A percentile compares a stretch with the other conserved stretches of the same genome.
These are phyloP conservation scores for Clarias pachynema DNA, from an alignment of 2,797 vertebrate species.

Conservation along the genomic window DNA sequence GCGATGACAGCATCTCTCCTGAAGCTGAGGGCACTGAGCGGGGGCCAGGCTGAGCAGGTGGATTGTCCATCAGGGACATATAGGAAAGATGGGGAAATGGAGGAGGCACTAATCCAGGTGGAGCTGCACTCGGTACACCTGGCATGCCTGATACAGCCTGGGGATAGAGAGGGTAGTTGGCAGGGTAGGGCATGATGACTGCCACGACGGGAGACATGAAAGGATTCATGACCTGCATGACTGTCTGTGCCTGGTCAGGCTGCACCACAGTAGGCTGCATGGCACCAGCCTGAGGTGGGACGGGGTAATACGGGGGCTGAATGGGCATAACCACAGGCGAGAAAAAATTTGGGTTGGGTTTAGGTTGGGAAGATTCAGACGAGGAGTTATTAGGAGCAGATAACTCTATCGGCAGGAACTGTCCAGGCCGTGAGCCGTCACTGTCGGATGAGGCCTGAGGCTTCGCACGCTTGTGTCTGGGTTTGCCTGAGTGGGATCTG, in stretches of 20 bases:
- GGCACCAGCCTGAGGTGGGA: conserved; percentile 50
- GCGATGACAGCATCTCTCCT: conserved; percentile 57
- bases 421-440: conserved; percentile 64
- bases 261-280: conserved; percentile 62
- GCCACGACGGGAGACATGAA: conserved; percentile 73
- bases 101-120: conserved; percentile 43
- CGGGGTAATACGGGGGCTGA: conserved; percentile 61
- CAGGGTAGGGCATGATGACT: conserved; percentile 76
- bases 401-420: conserved; percentile 35
- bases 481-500: conserved; percentile 73
- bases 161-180: conserved; percentile 67
- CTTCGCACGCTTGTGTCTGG: conserved; percentile 78
- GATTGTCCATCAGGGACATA: conserved; percentile 43
- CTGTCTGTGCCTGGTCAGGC: conserved; percentile 64
- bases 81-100: conserved; percentile 54
- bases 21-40: conserved; percentile 9
- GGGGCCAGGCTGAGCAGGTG: not conserved
- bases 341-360: conserved; percentile 59
- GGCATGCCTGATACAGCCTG: conserved; percentile 42
- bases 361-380: conserved; percentile 69
- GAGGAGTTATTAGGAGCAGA: conserved; percentile 71
- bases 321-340: conserved; percentile 63
- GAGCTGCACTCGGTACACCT: not conserved
- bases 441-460: conserved; percentile 70
- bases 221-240: conserved; percentile 65